Base-by-base conservation (phyloP, 1,140 invertebrate genomes). In the Drosophila nikananu region DNA sequence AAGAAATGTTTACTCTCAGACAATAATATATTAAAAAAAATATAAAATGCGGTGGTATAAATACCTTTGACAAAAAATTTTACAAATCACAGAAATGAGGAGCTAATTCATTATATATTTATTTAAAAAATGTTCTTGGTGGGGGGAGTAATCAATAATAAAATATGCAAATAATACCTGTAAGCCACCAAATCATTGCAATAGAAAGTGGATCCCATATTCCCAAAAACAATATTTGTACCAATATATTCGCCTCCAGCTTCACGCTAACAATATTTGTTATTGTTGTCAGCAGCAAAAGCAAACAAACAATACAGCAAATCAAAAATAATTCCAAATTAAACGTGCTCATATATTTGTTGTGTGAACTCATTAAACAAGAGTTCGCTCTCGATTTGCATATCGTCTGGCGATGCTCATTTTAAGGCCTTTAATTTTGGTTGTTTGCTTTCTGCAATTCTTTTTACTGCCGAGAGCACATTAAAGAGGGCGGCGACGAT, bases 321-420 rank as follows among this genome's bases (percentile, higher is more conserved):
- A 77, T 68, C 63, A 68, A 74, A 76, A 72, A 67, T 72, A 49
- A 77, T 68, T 54, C n/a, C 57, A 64, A 37, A 63, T 62, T 49
- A 71, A 49, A 21, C 21, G 60, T 73, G 70, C 30, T 55, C 44
- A 39, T 62, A 61, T 41, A 35, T 21, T 37, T 55, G 3, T 23
- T 9, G 32, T 39, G 48, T 86, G 63, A 55, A 55, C 54, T 55
- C 79, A 82, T 86, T 86, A 75, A 86, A 75, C 52, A 52, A 52
- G 32, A 77, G 72, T 66, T 73, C 42, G 65, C 49, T 65, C 39
- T 48, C 32, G 48, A 75, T 72, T 77, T 74, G 74, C 73, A 86
- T 86, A 68, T 66, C 48, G 35, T 44, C 58, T 68, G 68, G 65
- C 39, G n/a, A 71, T 67, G 46, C 66, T 54, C 35, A 35, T 32